Percentiles rank a stretch among this genome's conserved stretches.
phyloP scores from a whole-genome alignment of 2,888 invertebrate species.

The Spilosoma lubricipeda region DNA sequence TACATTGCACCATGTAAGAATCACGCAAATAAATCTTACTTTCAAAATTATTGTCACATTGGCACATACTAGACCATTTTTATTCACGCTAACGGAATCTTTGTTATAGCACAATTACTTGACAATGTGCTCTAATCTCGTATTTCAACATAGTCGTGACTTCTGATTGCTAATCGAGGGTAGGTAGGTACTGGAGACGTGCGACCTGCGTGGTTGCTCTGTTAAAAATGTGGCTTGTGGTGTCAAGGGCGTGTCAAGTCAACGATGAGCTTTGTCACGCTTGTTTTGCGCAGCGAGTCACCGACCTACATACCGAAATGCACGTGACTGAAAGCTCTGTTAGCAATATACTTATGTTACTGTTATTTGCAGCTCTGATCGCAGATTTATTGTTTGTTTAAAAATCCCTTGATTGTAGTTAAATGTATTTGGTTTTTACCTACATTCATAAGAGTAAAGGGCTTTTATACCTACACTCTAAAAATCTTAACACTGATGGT shows the following conservation, averaged over 20 bases:
- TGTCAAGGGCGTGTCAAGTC: slow-evolving; percentile 51
- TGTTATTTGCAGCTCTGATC: not conserved
- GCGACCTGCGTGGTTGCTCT: slow-evolving; percentile 47
- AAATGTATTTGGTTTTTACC: no score
- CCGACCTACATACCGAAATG: slow-evolving; percentile 33
- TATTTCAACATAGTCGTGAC: slow-evolving; percentile 74
- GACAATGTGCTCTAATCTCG: slow-evolving; percentile 44
- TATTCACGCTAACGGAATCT: slow-evolving; percentile 21
- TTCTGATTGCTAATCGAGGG: slow-evolving; percentile 64
- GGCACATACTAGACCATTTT: slow-evolving; percentile 18
- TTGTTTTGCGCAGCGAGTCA: slow-evolving; percentile 36
- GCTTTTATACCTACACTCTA: no score
- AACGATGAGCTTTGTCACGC: slow-evolving; percentile 45
- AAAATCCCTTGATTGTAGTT: no score
- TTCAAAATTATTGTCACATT: slow-evolving; percentile 11
- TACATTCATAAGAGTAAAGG: no score
- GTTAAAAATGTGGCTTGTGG: slow-evolving; percentile 58
- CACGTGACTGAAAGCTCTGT: slow-evolving; percentile 18
- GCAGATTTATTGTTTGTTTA: not conserved
- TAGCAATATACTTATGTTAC: not conserved
- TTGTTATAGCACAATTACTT: slow-evolving; percentile 40
- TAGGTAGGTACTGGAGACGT: slow-evolving; percentile 20
- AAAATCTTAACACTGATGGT: no score
- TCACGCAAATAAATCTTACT: slow-evolving; percentile 15
- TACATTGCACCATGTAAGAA: slow-evolving; percentile 4